Evolutionary conservation across 2,113 vertebrate genomes (phyloP).

Genomic region (Vidua macroura): DNA sequence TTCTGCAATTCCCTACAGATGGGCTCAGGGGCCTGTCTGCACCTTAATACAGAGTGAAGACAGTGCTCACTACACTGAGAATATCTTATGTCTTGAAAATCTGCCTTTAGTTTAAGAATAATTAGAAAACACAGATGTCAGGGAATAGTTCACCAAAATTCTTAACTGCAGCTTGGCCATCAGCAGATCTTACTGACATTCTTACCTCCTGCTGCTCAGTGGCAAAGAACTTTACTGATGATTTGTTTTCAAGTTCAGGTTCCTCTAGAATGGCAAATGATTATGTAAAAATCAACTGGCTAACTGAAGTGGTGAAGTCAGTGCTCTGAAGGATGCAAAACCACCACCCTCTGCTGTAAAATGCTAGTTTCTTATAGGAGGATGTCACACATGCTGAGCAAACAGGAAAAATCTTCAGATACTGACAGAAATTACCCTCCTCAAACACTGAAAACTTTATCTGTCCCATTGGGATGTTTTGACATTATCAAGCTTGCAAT

Average conservation of each 20-base stretch:
- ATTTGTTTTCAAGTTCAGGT: background rate
- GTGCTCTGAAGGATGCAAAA: background rate
- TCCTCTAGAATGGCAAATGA: background rate
- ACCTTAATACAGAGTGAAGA: background rate
- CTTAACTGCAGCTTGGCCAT: background rate
- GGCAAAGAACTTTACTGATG: background rate
- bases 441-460: background rate
- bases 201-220: background rate
- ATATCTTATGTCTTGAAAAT: background rate
- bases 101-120: background rate
- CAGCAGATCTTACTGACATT: background rate
- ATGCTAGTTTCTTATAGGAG: background rate
- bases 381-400: background rate
- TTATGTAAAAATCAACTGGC: background rate
- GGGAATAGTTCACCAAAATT: background rate
- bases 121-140: background rate
- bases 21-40: background rate
- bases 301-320: background rate
- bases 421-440: background rate
- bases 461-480: background rate
- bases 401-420: background rate
- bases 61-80: background rate
- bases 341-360: background rate
- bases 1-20: background rate
- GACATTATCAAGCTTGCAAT: background rate